Conservation (phyloP, 1,140 invertebrate species). For the Meloidogyne chitwoodi region DNA sequence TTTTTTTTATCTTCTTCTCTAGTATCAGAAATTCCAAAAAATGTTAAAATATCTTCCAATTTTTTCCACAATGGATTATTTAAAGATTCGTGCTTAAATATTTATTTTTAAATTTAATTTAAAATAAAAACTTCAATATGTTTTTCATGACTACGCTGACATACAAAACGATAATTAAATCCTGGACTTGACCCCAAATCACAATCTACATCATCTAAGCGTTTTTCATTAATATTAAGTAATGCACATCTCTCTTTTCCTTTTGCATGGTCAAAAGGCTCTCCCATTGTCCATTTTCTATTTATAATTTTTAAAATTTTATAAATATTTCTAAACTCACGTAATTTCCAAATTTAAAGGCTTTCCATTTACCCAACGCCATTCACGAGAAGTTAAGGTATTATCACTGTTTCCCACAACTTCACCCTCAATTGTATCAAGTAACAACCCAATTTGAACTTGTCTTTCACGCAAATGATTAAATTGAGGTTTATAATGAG, state of each 20-base stretch:
- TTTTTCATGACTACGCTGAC: constrained; percentile 37
- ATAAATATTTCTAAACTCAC: constrained; percentile 16
- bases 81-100: constrained; percentile 42
- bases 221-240: constrained; percentile 30
- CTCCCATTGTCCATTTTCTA: constrained; percentile 31
- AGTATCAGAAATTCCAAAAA: constrained; percentile 41
- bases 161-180: constrained; percentile 38
- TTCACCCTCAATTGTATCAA: neutral
- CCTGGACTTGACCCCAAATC: constrained; percentile 26
- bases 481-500: constrained; percentile 37
- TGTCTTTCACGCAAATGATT: constrained; percentile 39
- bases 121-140: constrained; percentile 34
- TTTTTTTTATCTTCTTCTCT: constrained; percentile 3
- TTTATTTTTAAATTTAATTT: neutral
- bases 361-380: constrained; percentile 35
- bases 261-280: constrained; percentile 43
- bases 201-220: constrained; percentile 43
- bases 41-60: constrained; percentile 43
- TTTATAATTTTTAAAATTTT: neutral
- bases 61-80: constrained; percentile 53
- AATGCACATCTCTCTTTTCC: constrained; percentile 43
- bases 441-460: constrained; percentile 42
- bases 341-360: constrained; percentile 26
- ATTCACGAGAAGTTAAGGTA: constrained; percentile 8
- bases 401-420: constrained; percentile 5